phyloP scores from a whole-genome alignment of 2,113 vertebrate species.

The Pterocles orientalis region DNA sequence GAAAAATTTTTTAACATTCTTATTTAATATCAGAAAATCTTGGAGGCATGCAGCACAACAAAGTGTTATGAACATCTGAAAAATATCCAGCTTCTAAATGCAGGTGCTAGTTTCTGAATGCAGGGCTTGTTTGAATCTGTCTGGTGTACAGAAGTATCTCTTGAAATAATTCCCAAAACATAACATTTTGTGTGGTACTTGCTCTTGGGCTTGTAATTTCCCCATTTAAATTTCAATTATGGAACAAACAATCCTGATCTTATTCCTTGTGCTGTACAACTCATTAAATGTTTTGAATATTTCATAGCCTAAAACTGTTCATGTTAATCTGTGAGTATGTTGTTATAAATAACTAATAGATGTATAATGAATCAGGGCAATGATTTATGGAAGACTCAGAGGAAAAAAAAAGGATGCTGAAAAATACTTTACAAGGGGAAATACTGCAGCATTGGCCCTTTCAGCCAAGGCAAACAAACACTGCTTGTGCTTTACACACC shows the following conservation, averaged over 20 bases:
- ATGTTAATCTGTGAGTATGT: slow-evolving; percentile 40
- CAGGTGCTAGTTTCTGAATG: background rate
- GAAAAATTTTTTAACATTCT: background rate
- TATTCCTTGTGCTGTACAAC: background rate
- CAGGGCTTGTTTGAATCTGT: background rate
- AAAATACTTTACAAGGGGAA: background rate
- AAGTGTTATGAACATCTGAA: background rate
- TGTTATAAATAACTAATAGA: slow-evolving; percentile 64
- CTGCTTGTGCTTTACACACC: background rate
- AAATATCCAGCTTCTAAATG: background rate
- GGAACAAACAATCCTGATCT: slow-evolving; percentile 13
- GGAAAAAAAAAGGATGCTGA: background rate
- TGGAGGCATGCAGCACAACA: background rate
- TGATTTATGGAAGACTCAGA: background rate
- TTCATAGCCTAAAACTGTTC: slow-evolving; percentile 42
- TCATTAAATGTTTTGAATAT: slow-evolving; percentile 58
- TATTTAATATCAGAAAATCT: background rate
- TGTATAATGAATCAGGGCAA: slow-evolving; percentile 17
- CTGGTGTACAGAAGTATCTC: background rate
- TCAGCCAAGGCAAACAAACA: background rate
- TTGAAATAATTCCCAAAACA: background rate
- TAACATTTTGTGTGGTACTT: background rate
- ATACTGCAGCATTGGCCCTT: background rate
- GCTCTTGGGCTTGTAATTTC: slow-evolving; percentile 44
- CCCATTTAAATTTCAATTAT: slow-evolving; percentile 63